phyloP scores from a whole-genome alignment of 2,888 invertebrate genomes.

The Baronia brevicornis region DNA sequence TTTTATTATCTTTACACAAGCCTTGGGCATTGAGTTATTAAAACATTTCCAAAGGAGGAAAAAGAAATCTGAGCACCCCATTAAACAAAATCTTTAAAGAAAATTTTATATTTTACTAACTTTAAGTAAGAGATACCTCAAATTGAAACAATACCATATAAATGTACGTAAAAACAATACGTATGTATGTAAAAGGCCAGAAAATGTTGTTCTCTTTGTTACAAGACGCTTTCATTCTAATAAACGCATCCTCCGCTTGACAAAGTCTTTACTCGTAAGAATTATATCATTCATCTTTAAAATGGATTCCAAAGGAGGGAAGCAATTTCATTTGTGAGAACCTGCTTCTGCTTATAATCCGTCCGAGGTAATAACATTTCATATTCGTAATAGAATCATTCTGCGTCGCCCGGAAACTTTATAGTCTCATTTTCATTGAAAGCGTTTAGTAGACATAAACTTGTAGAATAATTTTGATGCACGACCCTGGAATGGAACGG shows the following conservation, averaged over 20 bases:
- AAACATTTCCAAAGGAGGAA: too few species aligned
- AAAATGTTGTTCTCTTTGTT: conserved; percentile 12
- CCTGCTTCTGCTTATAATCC: conserved; percentile 74
- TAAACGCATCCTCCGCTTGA: conserved; percentile 53
- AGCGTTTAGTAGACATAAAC: conserved; percentile 72
- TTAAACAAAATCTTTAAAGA: conserved; percentile 14
- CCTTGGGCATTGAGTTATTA: not conserved
- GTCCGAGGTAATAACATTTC: conserved; percentile 75
- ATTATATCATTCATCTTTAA: conserved; percentile 72
- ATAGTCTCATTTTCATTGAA: conserved; percentile 75
- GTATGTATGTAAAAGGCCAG: conserved; percentile 5
- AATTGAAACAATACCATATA: conserved; percentile 8
- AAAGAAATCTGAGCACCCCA: conserved; percentile 5
- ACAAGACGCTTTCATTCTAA: conserved; percentile 29
- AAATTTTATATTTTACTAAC: conserved; percentile 11
- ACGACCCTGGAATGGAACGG: conserved; percentile 42
- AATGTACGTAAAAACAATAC: conserved; percentile 1
- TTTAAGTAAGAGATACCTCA: conserved; percentile 13
- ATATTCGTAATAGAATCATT: conserved; percentile 76
- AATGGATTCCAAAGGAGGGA: conserved; percentile 73
- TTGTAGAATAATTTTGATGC: conserved; percentile 69
- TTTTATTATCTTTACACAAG: not conserved
- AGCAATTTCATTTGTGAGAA: conserved; percentile 75
- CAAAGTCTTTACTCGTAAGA: conserved; percentile 69
- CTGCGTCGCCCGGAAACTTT: conserved; percentile 71